Percentiles rank a stretch among this genome's conserved stretches.
These are phyloP conservation scores for Patiria miniata DNA, from an alignment of 35 echinoderm and acorn worm species.

Conservation along the genomic window DNA sequence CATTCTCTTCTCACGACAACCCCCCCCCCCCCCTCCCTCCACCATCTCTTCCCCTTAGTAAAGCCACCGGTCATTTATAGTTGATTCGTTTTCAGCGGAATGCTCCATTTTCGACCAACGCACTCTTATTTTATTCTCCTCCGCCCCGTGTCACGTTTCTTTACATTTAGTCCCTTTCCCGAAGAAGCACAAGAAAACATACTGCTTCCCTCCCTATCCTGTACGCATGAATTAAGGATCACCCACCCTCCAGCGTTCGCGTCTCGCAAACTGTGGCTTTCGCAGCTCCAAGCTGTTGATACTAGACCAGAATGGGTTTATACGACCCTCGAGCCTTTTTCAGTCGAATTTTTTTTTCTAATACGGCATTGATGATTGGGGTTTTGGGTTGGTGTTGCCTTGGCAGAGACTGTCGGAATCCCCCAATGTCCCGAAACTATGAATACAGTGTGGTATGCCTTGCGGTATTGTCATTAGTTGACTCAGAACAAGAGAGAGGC, in stretches of 20 bases:
- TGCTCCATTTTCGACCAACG: too few species aligned
- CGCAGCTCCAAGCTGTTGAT: conserved; percentile 11
- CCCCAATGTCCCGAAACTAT: neutral
- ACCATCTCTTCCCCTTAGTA: too few species aligned
- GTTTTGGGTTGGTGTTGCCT: conserved; percentile 7
- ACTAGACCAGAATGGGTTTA: conserved; percentile 24
- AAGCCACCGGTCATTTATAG: too few species aligned
- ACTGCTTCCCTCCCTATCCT: neutral
- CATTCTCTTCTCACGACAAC: too few species aligned
- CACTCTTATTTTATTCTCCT: too few species aligned
- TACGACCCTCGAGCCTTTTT: neutral
- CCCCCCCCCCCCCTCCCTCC: too few species aligned
- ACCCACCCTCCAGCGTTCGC: neutral
- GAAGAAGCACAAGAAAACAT: neutral
- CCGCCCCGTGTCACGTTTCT: too few species aligned
- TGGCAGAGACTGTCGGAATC: neutral
- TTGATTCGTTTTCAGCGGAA: too few species aligned
- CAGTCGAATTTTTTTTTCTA: neutral
- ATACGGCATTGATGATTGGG: neutral
- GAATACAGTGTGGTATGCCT: neutral
- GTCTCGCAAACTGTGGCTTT: neutral
- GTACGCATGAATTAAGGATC: conserved; percentile 25
- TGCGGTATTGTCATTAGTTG: neutral
- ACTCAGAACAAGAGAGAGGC: neutral
- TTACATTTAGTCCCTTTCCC: too few species aligned